Percentiles rank a stretch among this genome's conserved stretches.
Conservation (phyloP, 1,140 invertebrate species). For the Chionoecetes opilio region DNA sequence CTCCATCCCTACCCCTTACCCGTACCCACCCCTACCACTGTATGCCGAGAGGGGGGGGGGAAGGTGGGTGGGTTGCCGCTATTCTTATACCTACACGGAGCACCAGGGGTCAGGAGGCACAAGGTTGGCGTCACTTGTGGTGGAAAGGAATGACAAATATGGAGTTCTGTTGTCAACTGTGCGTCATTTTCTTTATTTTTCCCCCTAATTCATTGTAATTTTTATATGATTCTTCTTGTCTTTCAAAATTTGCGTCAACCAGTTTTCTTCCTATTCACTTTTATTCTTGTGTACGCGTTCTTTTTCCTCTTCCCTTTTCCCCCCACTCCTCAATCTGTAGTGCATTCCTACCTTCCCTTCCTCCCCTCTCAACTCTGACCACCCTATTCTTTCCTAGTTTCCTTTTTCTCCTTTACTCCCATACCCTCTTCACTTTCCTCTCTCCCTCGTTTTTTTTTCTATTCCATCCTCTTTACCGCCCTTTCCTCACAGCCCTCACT, state of each 20-base stretch:
- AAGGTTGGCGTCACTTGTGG: background rate
- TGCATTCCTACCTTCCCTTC: background rate
- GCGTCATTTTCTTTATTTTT: background rate
- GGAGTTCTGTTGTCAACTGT: background rate
- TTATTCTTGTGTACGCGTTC: background rate
- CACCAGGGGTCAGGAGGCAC: background rate
- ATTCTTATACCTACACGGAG: too few species aligned
- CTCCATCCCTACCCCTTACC: too few species aligned
- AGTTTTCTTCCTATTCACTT: background rate
- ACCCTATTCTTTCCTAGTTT: background rate
- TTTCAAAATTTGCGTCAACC: background rate
- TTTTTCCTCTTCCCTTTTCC: background rate
- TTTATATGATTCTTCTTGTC: background rate
- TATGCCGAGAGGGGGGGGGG: background rate
- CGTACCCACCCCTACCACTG: too few species aligned
- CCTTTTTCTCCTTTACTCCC: background rate
- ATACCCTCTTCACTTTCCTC: background rate
- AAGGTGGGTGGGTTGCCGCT: background rate
- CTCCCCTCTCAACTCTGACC: background rate
- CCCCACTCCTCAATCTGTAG: background rate
- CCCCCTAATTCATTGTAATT: background rate
- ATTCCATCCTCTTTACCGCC: background rate
- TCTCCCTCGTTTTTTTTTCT: background rate
- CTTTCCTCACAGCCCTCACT: background rate
- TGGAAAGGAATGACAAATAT: background rate